Base-by-base conservation (phyloP, 2,888 invertebrate species). In the Cyaniris semiargus region DNA sequence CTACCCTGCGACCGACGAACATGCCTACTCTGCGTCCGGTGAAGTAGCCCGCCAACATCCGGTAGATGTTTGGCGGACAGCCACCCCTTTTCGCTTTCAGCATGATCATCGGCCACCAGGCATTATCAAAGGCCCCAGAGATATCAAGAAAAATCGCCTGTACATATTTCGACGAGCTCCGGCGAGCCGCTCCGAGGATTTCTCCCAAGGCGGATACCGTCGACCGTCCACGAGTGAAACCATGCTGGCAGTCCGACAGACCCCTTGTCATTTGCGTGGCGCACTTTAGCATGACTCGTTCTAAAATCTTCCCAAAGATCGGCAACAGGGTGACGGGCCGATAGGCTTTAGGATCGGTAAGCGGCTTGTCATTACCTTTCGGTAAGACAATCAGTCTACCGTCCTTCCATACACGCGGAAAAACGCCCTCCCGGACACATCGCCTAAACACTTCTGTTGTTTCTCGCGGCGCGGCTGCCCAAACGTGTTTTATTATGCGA, bases 61-160 rank as follows among this genome's bases (percentile, higher is more conserved):
- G n/a, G n/a, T n/a, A n/a, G n/a, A n/a, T n/a, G 70, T 77, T 77
- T 15, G 70, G 79, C 38, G 84, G 82, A 44, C 80, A 58, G 21
- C 83, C 82, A 1, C 80, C 74, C 2, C 72, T 70, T 77, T 83
- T 84, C 3, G 80, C 83, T 78, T 83, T 84, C 0, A 80, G 60
- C 34, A 86, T 38, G 13, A 86, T 81, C 83, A 84, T 84, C 6
- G 85, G 85, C 86, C 86, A 85, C 84, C 85, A 85, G 1, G 85
- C 83, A 76, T 84, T 85, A 60, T 86, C 78, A 18, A 78, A 78
- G 1, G 84, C 85, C 0, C 84, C 84, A 0, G 83, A 70, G 27
- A 87, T 87, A 0, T 87, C 86, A 58, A 84, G 6, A 8, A 38
- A 38, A 5, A 5, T 38, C 34, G 34, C 34, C 34, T 38, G 34